Conservation (phyloP, 2,888 invertebrate species). For the Phalera bucephala region DNA sequence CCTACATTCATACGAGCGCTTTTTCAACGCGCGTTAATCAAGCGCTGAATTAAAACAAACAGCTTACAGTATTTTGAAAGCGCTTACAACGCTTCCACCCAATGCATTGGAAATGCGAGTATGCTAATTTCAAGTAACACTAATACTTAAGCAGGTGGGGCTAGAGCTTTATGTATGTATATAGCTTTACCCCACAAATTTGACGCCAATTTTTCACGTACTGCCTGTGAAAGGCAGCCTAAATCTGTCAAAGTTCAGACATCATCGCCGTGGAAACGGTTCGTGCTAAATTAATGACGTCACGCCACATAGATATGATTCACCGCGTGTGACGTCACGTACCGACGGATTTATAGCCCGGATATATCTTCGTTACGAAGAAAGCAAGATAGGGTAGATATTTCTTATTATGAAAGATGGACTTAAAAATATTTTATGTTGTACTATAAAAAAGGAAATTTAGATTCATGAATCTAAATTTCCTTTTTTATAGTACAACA, state of each 20-base stretch:
- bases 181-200: constrained; percentile 17
- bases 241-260: constrained; percentile 48
- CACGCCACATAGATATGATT: constrained; percentile 56
- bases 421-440: neutral
- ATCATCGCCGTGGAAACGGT: constrained; percentile 36
- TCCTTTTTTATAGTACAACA: no score
- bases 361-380: constrained; percentile 43
- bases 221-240: constrained; percentile 36
- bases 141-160: no score
- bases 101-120: no score
- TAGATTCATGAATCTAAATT: no score
- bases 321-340: constrained; percentile 39
- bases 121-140: no score
- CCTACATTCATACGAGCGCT: no score
- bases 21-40: no score
- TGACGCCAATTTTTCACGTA: constrained; percentile 34
- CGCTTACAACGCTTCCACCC: no score
- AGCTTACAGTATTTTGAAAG: no score
- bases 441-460: no score
- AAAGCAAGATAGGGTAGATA: constrained; percentile 16
- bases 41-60: no score
- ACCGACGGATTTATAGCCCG: constrained; percentile 36
- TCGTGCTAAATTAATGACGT: constrained; percentile 55
- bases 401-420: neutral
- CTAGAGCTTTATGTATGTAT: no score